Base-by-base conservation (phyloP, 2,888 invertebrate species). In the Pyrrhosoma nymphula region DNA sequence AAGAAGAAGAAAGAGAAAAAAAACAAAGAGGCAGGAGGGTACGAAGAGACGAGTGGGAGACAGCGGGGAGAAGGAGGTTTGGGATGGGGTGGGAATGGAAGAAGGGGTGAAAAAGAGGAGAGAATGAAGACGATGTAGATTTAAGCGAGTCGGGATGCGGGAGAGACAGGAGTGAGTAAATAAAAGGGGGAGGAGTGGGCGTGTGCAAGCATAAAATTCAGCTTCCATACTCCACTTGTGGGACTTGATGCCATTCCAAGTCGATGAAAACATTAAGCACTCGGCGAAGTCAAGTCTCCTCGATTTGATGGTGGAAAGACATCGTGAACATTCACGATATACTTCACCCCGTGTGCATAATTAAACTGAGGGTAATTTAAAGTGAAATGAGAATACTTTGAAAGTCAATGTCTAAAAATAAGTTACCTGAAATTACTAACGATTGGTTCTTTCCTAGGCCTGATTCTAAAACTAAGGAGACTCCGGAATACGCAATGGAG, bases 181-280 rank as follows among this genome's bases (percentile, higher is more conserved):
- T 82, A 35, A 35, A 35, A 82, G 26, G 35, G 82, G 69, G 69
- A 26, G 69, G 69, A n/a, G 82, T 35, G 82, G 82, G 82, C 82
- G 82, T 82, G 82, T 35, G 82, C 82, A 82, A 82, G 82, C 82
- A 82, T 82, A 82, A 82, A 82, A 82, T 82, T 82, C 35, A 82
- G 82, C 82, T 82, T 82, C 82, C 26, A 35, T 35, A 82, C 82
- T 35, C 14, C 30, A 82, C 82, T 82, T 30, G 82, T 82, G n/a
- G 82, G 26, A 35, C 82, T 82, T 82, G 30, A 82, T 35, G 35
- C 4, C 82, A 82, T 35, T 35, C 82, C 35, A 12, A 60, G 35
- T 35, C 82, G 82, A 82, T 82, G 82, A 82, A 82, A 82, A 82
- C 82, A 82, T 82, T 35, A 26, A 4, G 47, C 47, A 47, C 18